Evolutionary conservation across 2,888 invertebrate species (phyloP).

Genomic region (Folsomia manolachei): DNA sequence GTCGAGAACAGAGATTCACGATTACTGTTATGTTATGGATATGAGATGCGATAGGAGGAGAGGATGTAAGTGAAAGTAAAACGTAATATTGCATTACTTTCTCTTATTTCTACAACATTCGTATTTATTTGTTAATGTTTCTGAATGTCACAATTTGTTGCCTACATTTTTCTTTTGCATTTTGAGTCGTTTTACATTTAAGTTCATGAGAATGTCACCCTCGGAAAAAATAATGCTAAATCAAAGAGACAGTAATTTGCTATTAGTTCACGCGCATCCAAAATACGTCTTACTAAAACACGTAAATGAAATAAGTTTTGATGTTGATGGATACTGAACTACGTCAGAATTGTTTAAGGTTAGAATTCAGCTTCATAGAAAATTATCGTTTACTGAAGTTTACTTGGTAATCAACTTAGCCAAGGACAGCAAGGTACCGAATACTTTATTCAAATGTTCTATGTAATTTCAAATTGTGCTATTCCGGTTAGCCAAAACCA

Average conservation of each 20-base stretch:
- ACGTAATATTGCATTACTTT: neutral
- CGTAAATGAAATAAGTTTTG: conserved; percentile 6
- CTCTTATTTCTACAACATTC: neutral
- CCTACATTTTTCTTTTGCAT: neutral
- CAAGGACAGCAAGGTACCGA: too few species aligned
- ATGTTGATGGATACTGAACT: conserved; percentile 15
- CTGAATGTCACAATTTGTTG: neutral
- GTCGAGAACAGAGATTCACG: neutral
- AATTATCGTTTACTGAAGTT: too few species aligned
- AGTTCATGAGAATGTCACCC: too few species aligned
- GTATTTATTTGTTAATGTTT: neutral
- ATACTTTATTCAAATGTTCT: neutral
- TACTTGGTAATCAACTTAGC: too few species aligned
- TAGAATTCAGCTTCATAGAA: neutral
- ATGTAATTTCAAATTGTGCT: neutral
- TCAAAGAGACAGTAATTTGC: neutral
- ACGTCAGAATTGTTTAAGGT: conserved; percentile 16
- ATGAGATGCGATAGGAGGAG: neutral
- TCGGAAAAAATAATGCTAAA: neutral
- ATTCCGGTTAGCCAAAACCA: too few species aligned
- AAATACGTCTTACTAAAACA: neutral
- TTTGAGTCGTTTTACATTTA: neutral
- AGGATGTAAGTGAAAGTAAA: neutral
- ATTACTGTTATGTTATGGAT: neutral
- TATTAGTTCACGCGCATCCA: neutral